phyloP scores from a whole-genome alignment of 2,888 invertebrate genomes.

The Gastrophysa polygoni region DNA sequence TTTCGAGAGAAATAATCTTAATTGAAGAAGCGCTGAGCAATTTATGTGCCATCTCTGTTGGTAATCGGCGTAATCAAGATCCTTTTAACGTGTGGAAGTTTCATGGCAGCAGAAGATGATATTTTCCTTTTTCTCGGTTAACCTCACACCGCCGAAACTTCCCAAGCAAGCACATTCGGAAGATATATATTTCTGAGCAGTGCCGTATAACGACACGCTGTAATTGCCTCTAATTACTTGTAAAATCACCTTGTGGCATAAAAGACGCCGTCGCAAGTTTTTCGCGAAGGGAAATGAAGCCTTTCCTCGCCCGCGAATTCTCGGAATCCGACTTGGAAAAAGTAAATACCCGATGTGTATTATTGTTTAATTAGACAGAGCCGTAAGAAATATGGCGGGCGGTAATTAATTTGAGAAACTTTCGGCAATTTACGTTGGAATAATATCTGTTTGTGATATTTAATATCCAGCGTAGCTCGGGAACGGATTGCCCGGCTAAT shows the following conservation, averaged over 20 bases:
- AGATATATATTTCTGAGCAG: slow-evolving; percentile 56
- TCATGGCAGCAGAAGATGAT: slow-evolving; percentile 43
- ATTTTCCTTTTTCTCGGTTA: slow-evolving; percentile 51
- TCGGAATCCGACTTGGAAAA: slow-evolving; percentile 33
- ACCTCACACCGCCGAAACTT: slow-evolving; percentile 46
- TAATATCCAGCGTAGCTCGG: slow-evolving; percentile 40
- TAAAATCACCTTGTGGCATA: slow-evolving; percentile 62
- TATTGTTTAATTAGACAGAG: slow-evolving; percentile 57
- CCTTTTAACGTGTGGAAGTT: slow-evolving; percentile 33
- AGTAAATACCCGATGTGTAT: slow-evolving; percentile 52
- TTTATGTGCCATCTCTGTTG: background rate
- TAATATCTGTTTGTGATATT: slow-evolving; percentile 48
- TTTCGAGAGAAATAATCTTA: too few species aligned
- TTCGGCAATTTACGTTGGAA: slow-evolving; percentile 45
- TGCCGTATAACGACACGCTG: slow-evolving; percentile 59
- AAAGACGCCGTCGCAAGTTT: slow-evolving; percentile 57
- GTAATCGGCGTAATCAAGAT: slow-evolving; percentile 13
- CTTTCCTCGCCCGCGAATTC: slow-evolving; percentile 31
- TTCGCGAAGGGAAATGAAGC: slow-evolving; percentile 55
- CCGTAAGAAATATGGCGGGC: slow-evolving; percentile 54
- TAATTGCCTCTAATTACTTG: slow-evolving; percentile 62
- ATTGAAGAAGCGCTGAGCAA: too few species aligned
- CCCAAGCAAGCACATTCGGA: slow-evolving; percentile 45
- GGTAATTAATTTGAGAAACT: slow-evolving; percentile 54
- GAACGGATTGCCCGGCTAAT: slow-evolving; percentile 40